Evolutionary conservation across 2,113 vertebrate species (phyloP).

Genomic region (Oryzias javanicus): DNA sequence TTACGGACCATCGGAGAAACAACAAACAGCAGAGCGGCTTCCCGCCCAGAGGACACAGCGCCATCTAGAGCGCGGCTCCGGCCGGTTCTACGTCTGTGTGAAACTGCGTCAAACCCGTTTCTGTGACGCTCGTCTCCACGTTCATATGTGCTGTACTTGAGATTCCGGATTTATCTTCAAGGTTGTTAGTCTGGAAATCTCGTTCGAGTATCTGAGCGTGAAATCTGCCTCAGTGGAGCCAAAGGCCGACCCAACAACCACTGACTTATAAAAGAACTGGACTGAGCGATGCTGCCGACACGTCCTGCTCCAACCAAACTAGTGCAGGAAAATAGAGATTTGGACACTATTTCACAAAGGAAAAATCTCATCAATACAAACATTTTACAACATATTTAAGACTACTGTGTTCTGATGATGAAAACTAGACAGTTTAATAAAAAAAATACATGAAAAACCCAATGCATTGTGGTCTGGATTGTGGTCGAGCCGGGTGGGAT

Average conservation of each 20-base stretch:
- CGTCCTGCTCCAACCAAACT: no score
- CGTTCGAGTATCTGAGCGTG: slow-evolving; percentile 51
- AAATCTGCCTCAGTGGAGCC: slow-evolving; percentile 11
- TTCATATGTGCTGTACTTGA: slow-evolving; percentile 9
- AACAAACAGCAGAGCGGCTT: slow-evolving; percentile 35
- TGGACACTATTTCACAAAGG: no score
- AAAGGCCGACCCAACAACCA: slow-evolving; percentile 6
- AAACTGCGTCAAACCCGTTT: background rate
- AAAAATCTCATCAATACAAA: no score
- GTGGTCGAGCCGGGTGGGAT: no score
- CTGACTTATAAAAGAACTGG: slow-evolving; percentile 31
- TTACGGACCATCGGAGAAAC: slow-evolving; percentile 59
- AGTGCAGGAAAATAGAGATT: no score
- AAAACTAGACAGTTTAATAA: no score
- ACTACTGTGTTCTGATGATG: no score
- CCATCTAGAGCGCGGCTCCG: slow-evolving; percentile 51
- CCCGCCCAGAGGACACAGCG: slow-evolving; percentile 45
- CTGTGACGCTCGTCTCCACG: slow-evolving; percentile 9
- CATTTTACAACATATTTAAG: no score
- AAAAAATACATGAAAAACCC: no score
- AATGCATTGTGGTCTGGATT: no score
- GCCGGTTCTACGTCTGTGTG: slow-evolving; percentile 14
- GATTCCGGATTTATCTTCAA: slow-evolving; percentile 33
- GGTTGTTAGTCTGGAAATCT: slow-evolving; percentile 61
- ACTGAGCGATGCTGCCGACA: no score